Base-by-base conservation (phyloP, 2,888 invertebrate genomes). In the Ceramica pisi region DNA sequence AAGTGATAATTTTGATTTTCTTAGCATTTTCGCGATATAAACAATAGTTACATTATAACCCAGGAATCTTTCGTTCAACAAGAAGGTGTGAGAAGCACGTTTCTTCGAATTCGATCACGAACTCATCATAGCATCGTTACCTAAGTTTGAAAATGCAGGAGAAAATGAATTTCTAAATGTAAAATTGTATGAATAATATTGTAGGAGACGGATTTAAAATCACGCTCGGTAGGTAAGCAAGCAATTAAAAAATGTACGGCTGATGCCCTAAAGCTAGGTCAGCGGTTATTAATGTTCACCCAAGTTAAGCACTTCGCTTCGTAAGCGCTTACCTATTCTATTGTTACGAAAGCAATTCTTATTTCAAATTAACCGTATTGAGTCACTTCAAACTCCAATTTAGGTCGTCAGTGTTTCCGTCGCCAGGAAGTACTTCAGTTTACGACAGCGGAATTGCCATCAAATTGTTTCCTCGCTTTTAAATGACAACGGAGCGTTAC, bases 391-490 rank as follows among this genome's bases (percentile, higher is more conserved):
- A 67, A 59, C 48, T 60, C 48, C 62, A 79, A 70, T 82, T 41
- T 68, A 64, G 73, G 82, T 78, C 59, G 61, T 50, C 78, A 66
- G 53, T 56, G 44, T 66, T 76, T 80, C 73, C 80, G 70, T 38
- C 57, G 67, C 26, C 79, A 78, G 78, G 80, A 81, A 81, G 75
- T 75, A 78, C 65, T 75, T 75, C 44, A 81, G 71, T 75, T 79
- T 73, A 72, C 74, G 73, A 86, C 75, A 83, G 56, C 75, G 65
- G 79, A 79, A 73, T 72, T 53, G 67, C 68, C 65, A 67, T 83
- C 73, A 76, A 79, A 73, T 77, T 77, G 71, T 82, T 83, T 86
- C 86, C 85, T 80, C 82, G 69, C 79, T 76, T 64, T 81, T 75
- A 78, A 71, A 75, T 74, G 67, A 75, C 77, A 78, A 78, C 77